Percentiles rank a stretch among this genome's conserved stretches.
phyloP scores from a whole-genome alignment of 2,888 invertebrate species.

The Emesis furor region DNA sequence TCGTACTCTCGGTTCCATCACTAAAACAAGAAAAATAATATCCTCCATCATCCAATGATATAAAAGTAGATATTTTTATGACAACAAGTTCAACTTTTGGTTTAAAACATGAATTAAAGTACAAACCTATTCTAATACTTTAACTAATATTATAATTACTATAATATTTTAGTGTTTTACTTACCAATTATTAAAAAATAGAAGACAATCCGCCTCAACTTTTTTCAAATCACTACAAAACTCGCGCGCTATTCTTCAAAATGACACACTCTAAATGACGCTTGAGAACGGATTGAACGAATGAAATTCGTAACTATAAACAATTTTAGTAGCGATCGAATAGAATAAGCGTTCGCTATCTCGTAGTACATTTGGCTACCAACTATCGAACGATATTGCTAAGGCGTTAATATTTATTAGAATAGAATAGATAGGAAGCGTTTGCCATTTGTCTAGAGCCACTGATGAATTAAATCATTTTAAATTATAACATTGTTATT shows the following conservation, averaged over 20 bases:
- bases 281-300: conserved; percentile 2
- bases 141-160: too few relatives aligned
- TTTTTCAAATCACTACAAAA: too few relatives aligned
- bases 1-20: background rate
- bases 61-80: background rate
- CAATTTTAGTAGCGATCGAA: conserved; percentile 21
- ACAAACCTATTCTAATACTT: too few relatives aligned
- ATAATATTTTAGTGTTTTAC: too few relatives aligned
- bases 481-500: too few relatives aligned
- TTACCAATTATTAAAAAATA: too few relatives aligned
- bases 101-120: too few relatives aligned
- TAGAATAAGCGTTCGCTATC: conserved; percentile 13
- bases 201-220: background rate
- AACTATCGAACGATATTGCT: conserved; percentile 17
- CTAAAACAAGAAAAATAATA: background rate
- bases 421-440: too few relatives aligned
- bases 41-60: conserved; percentile 3
- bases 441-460: background rate
- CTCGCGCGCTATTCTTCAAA: too few relatives aligned
- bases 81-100: background rate
- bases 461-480: too few relatives aligned
- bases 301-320: background rate
- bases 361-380: conserved; percentile 28
- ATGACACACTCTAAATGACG: too few relatives aligned
- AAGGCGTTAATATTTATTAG: background rate